These are phyloP conservation scores for Hipparchia sbordonii DNA, from an alignment of 2,888 invertebrate species.

Conservation along the genomic window DNA sequence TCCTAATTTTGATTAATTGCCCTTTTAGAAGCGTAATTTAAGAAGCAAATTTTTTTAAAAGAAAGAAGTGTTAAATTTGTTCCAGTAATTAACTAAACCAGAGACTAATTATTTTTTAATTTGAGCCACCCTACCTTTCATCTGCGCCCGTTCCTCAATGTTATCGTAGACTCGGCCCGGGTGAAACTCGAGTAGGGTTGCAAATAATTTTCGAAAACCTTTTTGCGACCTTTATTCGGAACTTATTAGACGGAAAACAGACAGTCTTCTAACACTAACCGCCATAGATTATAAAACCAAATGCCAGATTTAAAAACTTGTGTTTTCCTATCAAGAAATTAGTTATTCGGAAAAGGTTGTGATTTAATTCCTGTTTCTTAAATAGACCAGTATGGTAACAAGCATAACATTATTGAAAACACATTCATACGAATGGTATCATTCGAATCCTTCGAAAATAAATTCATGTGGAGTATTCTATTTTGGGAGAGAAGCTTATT, in stretches of 20 bases:
- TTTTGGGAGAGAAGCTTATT: too few species aligned
- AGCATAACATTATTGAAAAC: too few species aligned
- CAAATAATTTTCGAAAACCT: not conserved
- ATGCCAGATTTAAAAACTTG: too few species aligned
- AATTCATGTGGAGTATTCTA: too few species aligned
- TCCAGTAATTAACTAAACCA: constrained; percentile 14
- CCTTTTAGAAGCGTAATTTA: not conserved
- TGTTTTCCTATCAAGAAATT: too few species aligned
- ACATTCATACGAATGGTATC: too few species aligned
- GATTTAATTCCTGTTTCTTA: too few species aligned
- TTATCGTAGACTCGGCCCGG: not conserved
- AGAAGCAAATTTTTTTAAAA: not conserved
- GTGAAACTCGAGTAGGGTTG: not conserved
- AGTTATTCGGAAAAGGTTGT: too few species aligned
- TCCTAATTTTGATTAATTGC: not conserved
- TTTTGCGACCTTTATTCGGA: not conserved
- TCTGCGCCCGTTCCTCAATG: not conserved
- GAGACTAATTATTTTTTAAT: constrained; percentile 18
- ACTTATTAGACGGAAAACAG: not conserved
- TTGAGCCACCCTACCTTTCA: not conserved
- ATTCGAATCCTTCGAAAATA: too few species aligned
- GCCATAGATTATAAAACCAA: too few species aligned
- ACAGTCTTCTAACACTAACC: too few species aligned
- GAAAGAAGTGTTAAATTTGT: constrained; percentile 15
- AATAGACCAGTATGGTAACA: too few species aligned